phyloP scores from a whole-genome alignment of 2,113 vertebrate genomes.

The Bos javanicus region DNA sequence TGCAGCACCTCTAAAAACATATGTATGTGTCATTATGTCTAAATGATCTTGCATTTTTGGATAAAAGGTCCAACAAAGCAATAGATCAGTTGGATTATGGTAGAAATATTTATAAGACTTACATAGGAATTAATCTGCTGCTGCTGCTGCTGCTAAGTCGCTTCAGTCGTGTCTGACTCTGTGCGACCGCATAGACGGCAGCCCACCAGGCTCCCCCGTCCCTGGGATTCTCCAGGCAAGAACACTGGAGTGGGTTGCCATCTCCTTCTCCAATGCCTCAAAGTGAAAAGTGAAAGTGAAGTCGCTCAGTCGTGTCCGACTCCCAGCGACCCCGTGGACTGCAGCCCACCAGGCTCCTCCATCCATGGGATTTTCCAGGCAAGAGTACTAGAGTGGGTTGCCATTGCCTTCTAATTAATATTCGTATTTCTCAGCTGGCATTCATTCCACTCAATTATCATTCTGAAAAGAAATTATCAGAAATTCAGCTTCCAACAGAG shows the following conservation, averaged over 20 bases:
- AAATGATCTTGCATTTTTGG: not conserved
- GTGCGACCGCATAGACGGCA: too few species aligned
- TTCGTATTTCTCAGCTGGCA: not conserved
- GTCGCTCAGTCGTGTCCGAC: fast-evolving
- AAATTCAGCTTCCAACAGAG: not conserved
- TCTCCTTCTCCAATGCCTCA: too few species aligned
- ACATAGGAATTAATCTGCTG: not conserved
- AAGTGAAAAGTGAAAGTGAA: too few species aligned
- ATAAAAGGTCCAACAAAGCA: not conserved
- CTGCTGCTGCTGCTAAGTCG: too few species aligned
- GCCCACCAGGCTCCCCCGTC: too few species aligned
- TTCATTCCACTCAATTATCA: not conserved
- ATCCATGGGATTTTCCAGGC: not conserved
- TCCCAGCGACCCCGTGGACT: not conserved
- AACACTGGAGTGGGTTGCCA: too few species aligned
- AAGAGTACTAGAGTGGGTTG: not conserved
- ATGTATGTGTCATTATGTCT: not conserved
- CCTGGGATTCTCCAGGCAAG: too few species aligned
- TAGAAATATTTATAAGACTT: not conserved
- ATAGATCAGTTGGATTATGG: not conserved
- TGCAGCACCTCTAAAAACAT: not conserved
- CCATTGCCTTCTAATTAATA: not conserved
- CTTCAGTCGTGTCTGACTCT: too few species aligned
- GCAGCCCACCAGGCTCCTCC: not conserved
- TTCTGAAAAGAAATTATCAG: not conserved